These are phyloP conservation scores for Elephantulus edwardii DNA, from an alignment of 2,113 vertebrate genomes.

Conservation along the genomic window DNA sequence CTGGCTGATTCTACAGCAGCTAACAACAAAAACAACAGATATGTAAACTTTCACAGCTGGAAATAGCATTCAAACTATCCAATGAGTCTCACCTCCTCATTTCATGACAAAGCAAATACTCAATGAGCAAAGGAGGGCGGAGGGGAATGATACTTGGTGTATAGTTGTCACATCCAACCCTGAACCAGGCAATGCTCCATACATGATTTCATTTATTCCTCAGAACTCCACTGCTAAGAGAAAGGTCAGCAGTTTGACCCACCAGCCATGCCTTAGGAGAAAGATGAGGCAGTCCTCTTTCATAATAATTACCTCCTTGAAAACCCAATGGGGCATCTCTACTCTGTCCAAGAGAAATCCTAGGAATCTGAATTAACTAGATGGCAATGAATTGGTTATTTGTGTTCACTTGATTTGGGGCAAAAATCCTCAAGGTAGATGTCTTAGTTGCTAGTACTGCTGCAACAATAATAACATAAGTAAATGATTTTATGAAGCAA, in stretches of 20 bases:
- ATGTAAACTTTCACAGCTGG: neutral
- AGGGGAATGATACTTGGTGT: neutral
- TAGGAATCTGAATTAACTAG: neutral
- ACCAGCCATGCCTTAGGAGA: neutral
- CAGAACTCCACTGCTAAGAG: neutral
- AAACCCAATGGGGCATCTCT: neutral
- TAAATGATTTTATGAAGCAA: neutral
- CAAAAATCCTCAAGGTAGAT: neutral
- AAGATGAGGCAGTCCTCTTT: too few relatives aligned
- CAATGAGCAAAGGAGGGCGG: neutral
- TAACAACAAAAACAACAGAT: neutral
- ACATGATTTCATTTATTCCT: neutral
- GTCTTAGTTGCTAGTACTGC: neutral
- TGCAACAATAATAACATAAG: neutral
- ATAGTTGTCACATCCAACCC: neutral
- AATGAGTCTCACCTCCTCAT: neutral
- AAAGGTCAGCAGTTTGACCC: neutral
- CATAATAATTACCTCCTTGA: neutral
- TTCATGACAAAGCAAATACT: conserved; percentile 4
- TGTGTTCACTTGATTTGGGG: neutral
- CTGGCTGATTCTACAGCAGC: neutral
- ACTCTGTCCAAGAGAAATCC: neutral
- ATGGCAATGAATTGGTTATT: neutral
- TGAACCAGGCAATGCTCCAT: neutral
- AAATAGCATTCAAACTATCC: conserved; percentile 9